phyloP scores from a whole-genome alignment of 2,113 vertebrate species.

The Stegostoma tigrinum region DNA sequence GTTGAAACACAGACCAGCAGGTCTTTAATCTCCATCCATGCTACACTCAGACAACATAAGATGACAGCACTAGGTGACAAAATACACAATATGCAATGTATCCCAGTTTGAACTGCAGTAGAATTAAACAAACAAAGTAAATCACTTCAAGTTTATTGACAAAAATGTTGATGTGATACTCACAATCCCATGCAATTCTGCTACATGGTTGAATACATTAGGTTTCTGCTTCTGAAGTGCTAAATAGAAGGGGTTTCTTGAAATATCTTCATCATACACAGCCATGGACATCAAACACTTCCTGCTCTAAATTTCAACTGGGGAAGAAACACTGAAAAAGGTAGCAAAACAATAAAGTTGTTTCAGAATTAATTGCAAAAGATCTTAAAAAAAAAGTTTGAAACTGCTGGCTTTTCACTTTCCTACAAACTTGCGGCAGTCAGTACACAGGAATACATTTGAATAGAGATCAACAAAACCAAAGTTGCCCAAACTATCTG shows the following conservation, averaged over 20 bases:
- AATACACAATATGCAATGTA: background rate
- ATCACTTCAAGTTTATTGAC: background rate
- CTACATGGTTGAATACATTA: conserved; percentile 75
- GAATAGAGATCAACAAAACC: background rate
- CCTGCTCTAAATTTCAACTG: conserved; percentile 23
- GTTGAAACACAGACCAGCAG: background rate
- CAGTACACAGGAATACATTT: background rate
- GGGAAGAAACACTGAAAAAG: background rate
- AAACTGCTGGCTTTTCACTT: background rate
- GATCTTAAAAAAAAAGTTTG: background rate
- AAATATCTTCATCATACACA: conserved; percentile 92
- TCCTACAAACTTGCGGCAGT: background rate
- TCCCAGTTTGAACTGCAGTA: background rate
- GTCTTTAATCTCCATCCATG: background rate
- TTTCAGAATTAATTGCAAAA: background rate
- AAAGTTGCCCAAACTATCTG: background rate
- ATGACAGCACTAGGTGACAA: background rate
- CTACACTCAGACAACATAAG: background rate
- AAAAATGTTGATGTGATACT: conserved; percentile 48
- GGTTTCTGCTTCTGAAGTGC: conserved; percentile 80
- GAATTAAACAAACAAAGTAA: background rate
- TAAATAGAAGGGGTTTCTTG: conserved; percentile 89
- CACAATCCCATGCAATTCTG: conserved; percentile 80
- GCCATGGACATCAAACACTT: conserved; percentile 71
- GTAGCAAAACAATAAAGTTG: background rate